phyloP scores from a whole-genome alignment of 2,888 invertebrate species.

The Drosophila glabriapex region DNA sequence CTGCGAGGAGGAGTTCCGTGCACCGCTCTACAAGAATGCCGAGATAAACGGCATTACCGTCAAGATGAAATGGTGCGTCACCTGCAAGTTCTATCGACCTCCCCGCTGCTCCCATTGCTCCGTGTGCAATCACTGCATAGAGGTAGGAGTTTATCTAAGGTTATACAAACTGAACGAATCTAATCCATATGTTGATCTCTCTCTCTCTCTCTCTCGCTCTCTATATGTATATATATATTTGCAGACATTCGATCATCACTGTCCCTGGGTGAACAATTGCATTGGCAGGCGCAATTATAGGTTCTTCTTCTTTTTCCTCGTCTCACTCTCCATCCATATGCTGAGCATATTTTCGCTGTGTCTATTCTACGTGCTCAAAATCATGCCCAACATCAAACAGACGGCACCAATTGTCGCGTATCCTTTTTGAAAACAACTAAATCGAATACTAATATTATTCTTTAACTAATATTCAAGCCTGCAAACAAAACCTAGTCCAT shows the following conservation, averaged over 20 bases:
- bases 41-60: constrained; percentile 99
- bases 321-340: constrained; percentile 98
- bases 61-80: constrained; percentile 99
- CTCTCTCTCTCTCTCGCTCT: neutral
- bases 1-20: constrained; percentile 98
- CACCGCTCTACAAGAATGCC: constrained; percentile 97
- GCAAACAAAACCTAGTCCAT: neutral
- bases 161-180: neutral
- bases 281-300: constrained; percentile 98
- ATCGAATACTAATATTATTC: neutral
- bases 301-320: constrained; percentile 99
- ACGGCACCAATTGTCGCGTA: constrained; percentile 94
- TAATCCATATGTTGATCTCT: neutral
- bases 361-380: constrained; percentile 95
- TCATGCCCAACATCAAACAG: constrained; percentile 92
- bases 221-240: constrained; percentile 10
- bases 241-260: constrained; percentile 99
- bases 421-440: constrained; percentile 88
- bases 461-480: neutral
- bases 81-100: constrained; percentile 99
- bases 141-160: constrained; percentile 87
- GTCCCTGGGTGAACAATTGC: constrained; percentile 99
- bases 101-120: constrained; percentile 99
- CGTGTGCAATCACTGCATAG: constrained; percentile 99
- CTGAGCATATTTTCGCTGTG: constrained; percentile 97